Base-by-base conservation (phyloP, 2,888 invertebrate species). In the Bombyx huttoni region DNA sequence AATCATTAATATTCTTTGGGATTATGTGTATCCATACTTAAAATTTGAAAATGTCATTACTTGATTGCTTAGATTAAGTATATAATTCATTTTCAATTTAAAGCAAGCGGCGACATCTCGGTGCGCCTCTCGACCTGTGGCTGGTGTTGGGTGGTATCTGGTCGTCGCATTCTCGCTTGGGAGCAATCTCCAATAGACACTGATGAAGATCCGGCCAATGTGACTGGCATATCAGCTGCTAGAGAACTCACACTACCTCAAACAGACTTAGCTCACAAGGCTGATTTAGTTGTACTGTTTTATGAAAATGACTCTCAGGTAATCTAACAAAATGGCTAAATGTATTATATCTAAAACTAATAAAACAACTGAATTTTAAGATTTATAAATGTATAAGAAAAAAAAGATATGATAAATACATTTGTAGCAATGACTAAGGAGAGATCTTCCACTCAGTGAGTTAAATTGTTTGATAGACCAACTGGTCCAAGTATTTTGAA, bases 201-300 rank as follows among this genome's bases (percentile, higher is more conserved):
- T 5, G 62, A 56, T 0, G 51, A 53, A 5, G 54, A 66, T 0
- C 60, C 70, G 0, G 59, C 63, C 0, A 60, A 68, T 52, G 91
- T 67, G 1, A 60, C 64, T 0, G 70, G 63, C 35, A 68, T 64
- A 8, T 62, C 89, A 1, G 93, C 94, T 48, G 97, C 97, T 61
- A 90, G 95, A 46, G 98, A 98, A 73, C 85, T 98, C 12, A 93
- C 94, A 0, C 78, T 98, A 47, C 98, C 98, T 0, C 96, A 97
- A 59, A 97, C 97, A 63, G 98, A 98, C 78, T 89, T 98, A 13
- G 95, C 96, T 0, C 98, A 98, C 75, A 93, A 94, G 67, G 95
- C 98, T 0, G 93, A 96, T 54, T 89, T 97, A 13, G 93, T 96
- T 0, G 91, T 92, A 34, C 91, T 96, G 0, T 95, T 94, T 71